A percentile compares a stretch with the other conserved stretches of the same genome.
These are phyloP conservation scores for Pseudochirops cupreus DNA, from an alignment of 2,797 vertebrate species.

Conservation along the genomic window DNA sequence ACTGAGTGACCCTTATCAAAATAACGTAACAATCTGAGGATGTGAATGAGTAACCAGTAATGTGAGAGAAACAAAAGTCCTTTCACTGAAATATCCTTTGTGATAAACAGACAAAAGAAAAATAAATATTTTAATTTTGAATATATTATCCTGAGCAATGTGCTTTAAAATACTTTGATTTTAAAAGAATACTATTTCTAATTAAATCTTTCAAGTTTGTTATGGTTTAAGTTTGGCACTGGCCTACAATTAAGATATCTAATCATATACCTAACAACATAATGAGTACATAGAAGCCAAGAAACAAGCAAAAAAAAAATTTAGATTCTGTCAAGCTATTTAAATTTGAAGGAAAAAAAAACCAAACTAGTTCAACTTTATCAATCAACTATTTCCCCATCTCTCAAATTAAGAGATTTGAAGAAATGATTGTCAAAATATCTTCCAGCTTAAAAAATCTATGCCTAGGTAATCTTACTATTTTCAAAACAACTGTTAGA, in stretches of 20 bases:
- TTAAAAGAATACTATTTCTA: background rate
- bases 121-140: background rate
- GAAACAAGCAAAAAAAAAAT: background rate
- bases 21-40: slow-evolving; percentile 1
- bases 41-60: background rate
- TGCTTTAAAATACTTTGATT: background rate
- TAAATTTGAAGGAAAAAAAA: background rate
- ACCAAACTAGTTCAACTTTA: background rate
- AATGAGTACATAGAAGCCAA: background rate
- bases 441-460: background rate
- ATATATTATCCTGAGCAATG: background rate
- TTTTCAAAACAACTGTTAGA: background rate
- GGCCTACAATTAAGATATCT: background rate
- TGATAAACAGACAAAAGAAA: background rate
- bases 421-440: background rate
- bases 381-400: background rate
- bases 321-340: background rate
- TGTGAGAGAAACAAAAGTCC: background rate
- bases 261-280: background rate
- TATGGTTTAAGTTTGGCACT: background rate
- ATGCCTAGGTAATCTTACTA: background rate
- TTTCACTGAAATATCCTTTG: background rate
- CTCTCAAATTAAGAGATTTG: background rate
- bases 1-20: background rate
- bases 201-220: background rate